Base-by-base conservation (phyloP, 2,113 vertebrate genomes). In the Zootoca vivipara region DNA sequence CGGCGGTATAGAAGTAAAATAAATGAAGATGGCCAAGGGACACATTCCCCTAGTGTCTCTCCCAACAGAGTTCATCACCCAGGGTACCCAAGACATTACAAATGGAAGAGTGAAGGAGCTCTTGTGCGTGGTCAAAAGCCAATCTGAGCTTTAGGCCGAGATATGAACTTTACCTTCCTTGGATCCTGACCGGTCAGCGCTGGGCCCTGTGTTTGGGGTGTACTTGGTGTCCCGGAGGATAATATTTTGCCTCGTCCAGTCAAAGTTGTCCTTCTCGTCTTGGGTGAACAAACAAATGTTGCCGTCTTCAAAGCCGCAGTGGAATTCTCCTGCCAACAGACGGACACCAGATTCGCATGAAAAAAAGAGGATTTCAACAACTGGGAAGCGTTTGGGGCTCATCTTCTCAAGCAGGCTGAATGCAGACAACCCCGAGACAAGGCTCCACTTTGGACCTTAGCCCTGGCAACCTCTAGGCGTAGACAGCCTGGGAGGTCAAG, bases 171-270 rank as follows among this genome's bases (percentile, higher is more conserved):
- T 93, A 99, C 99, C 99, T 96, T 99, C 99, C 93, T 99, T 99
- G 86, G 99, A 99, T 28, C 98, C 98, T 0, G 95, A 98, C 42
- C 97, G 97, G 80, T 99, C 99, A 0, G 97, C 98, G 1, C 97
- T 98, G 10, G 99, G 99, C 70, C 99, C 99, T 0, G 99, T 99
- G 95, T 99, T 99, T 0, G 99, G 99, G 0, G 99, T 99, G 70
- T 99, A 99, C 83, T 99, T 99, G 16, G 99, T 99, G 95, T 99
- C 98, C 18, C 99, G 97, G 13, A 98, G 99, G 91, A 98, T 98
- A 7, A 99, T 99, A 89, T 98, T 99, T 92, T 99, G 99, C n/a
- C 99, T 97, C 0, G 98, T 99, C 99, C 99, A 99, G 94, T 99
- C 98, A 46, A 99, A 99, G 84, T 98, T 98, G 87, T 99, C 99